Evolutionary conservation across 2,888 invertebrate genomes (phyloP).

Genomic region (Chrysolina haemoptera): DNA sequence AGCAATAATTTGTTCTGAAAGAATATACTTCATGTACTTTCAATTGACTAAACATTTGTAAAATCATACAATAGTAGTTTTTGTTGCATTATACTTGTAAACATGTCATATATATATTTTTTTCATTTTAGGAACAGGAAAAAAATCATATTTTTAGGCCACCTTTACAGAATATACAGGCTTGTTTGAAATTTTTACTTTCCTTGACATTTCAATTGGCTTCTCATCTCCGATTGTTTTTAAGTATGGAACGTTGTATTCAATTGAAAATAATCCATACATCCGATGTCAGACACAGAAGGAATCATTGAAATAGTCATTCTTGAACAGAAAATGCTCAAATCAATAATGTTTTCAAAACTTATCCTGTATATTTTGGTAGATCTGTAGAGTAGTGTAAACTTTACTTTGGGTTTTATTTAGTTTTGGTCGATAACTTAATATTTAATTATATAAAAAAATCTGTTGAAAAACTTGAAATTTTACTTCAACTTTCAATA

Average conservation of each 20-base stretch:
- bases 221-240: no score
- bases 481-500: no score
- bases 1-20: background rate
- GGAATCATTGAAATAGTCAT: background rate
- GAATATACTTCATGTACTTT: background rate
- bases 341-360: background rate
- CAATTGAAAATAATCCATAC: no score
- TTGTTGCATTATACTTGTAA: background rate
- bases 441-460: conserved; percentile 17
- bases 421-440: conserved; percentile 37
- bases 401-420: conserved; percentile 32
- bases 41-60: background rate
- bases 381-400: conserved; percentile 40
- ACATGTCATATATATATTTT: background rate
- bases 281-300: no score
- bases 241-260: no score
- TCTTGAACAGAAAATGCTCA: background rate
- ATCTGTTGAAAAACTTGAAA: conserved; percentile 23
- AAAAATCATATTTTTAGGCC: conserved; percentile 55
- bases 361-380: conserved; percentile 46
- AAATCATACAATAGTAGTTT: background rate
- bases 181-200: background rate
- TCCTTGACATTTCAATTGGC: no score
- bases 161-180: conserved; percentile 51
- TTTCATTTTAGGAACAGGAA: conserved; percentile 28